Evolutionary conservation across 2,113 vertebrate genomes (phyloP).

Genomic region (Rissa tridactyla): DNA sequence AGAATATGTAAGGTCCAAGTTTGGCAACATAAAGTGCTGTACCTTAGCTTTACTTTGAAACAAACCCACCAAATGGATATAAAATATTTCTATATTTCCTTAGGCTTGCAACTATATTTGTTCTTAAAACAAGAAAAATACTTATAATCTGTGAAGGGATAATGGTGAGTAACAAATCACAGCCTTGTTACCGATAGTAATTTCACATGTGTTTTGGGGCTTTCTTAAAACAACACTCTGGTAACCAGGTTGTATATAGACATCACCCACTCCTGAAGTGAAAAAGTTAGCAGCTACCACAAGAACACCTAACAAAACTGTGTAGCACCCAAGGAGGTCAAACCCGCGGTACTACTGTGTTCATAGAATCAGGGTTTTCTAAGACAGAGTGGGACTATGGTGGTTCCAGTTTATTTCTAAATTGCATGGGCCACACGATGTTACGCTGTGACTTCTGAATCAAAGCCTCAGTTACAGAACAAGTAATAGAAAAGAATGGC

Average conservation of each 20-base stretch:
- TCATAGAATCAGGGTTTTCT: neutral
- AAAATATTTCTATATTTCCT: neutral
- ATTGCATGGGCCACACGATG: neutral
- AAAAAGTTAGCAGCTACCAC: neutral
- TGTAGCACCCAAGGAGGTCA: neutral
- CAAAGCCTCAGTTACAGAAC: neutral
- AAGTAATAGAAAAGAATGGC: neutral
- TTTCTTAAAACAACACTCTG: neutral
- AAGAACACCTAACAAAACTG: neutral
- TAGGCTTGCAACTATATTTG: neutral
- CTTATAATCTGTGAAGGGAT: neutral
- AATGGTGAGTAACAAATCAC: neutral
- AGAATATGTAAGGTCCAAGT: neutral
- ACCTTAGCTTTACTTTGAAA: neutral
- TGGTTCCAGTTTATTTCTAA: neutral
- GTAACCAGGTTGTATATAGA: neutral
- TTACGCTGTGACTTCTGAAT: neutral
- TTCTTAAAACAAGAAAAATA: neutral
- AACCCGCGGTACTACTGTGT: accelerated
- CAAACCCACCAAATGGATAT: neutral
- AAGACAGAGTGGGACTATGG: neutral
- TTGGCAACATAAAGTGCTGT: neutral
- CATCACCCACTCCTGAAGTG: neutral
- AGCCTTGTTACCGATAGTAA: neutral
- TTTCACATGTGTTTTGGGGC: accelerated